Conservation (phyloP, 2,888 invertebrate genomes). For the Drosophila ustulata region DNA sequence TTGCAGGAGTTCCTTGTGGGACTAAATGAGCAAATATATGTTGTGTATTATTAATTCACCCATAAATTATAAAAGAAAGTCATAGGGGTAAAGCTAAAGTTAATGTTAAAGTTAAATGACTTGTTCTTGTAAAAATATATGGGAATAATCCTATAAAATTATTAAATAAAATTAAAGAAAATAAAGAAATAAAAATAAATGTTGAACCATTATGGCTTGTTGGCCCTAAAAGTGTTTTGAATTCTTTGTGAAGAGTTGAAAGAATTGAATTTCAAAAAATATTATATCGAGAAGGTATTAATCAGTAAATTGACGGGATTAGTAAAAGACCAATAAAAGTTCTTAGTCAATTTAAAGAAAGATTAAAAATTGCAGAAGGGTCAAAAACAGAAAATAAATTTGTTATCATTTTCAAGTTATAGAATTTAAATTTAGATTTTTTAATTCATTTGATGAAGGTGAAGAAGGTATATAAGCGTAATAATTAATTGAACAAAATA, state of each 20-base stretch:
- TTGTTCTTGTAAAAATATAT: conserved; percentile 90
- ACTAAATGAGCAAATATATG: conserved; percentile 89
- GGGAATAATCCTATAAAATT: conserved; percentile 85
- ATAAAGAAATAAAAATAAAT: conserved; percentile 85
- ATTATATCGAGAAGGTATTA: conserved; percentile 86
- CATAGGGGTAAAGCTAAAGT: conserved; percentile 88
- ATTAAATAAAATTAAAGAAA: conserved; percentile 87
- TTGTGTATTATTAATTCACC: conserved; percentile 88
- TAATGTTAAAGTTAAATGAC: conserved; percentile 88
- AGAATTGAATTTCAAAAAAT: conserved; percentile 86
- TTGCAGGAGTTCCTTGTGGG: conserved; percentile 88
- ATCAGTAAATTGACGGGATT: conserved; percentile 86
- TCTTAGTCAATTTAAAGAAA: conserved; percentile 88
- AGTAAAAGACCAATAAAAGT: conserved; percentile 86
- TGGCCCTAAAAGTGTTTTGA: conserved; percentile 85
- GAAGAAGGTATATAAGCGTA: conserved; percentile 84
- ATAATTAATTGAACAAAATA: conserved; percentile 87
- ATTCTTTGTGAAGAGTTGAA: conserved; percentile 59
- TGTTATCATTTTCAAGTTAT: conserved; percentile 57
- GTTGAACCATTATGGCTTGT: conserved; percentile 86
- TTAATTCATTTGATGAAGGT: conserved; percentile 77
- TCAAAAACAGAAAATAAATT: conserved; percentile 85
- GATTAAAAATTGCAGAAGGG: conserved; percentile 86
- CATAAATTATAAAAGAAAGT: conserved; percentile 88
- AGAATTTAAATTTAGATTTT: conserved; percentile 84